A percentile compares a stretch with the other conserved stretches of the same genome.
These are phyloP conservation scores for cattle (Bos taurus) DNA, from an alignment of 2,113 vertebrate species.

Conservation along the genomic window DNA sequence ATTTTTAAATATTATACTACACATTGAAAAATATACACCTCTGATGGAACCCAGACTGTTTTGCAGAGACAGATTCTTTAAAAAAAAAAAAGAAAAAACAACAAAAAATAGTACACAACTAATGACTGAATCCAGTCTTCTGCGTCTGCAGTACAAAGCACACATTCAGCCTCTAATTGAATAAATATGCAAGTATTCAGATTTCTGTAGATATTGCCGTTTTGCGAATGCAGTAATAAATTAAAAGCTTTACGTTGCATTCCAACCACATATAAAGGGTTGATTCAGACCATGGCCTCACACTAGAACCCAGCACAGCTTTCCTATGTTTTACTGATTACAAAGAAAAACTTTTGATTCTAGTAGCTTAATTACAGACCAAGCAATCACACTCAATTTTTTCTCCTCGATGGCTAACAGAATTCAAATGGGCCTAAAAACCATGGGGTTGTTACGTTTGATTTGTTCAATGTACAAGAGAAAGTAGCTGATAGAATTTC, in stretches of 20 bases:
- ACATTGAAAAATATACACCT: slow-evolving; percentile 64
- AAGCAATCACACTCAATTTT: slow-evolving; percentile 18
- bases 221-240: slow-evolving; percentile 69
- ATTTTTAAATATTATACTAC: slow-evolving; percentile 56
- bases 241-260: slow-evolving; percentile 64
- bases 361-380: slow-evolving; percentile 13
- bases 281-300: slow-evolving; percentile 57
- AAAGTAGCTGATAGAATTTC: slow-evolving; percentile 17
- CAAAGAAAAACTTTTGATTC: slow-evolving; percentile 59
- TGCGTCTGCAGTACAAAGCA: slow-evolving; percentile 61
- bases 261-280: slow-evolving; percentile 52
- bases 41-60: slow-evolving; percentile 68
- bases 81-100: slow-evolving; percentile 40
- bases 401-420: neutral
- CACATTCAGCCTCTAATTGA: slow-evolving; percentile 68
- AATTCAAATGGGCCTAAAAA: slow-evolving; percentile 49
- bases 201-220: slow-evolving; percentile 71
- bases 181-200: slow-evolving; percentile 76
- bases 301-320: neutral
- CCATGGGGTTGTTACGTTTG: neutral
- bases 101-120: slow-evolving; percentile 61
- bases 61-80: slow-evolving; percentile 29
- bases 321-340: neutral
- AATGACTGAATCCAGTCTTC: slow-evolving; percentile 61
- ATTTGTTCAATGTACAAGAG: neutral